Percentiles rank a stretch among this genome's conserved stretches.
Conservation (phyloP, 2,797 vertebrate species). For the Micropoecilia bifurca region DNA sequence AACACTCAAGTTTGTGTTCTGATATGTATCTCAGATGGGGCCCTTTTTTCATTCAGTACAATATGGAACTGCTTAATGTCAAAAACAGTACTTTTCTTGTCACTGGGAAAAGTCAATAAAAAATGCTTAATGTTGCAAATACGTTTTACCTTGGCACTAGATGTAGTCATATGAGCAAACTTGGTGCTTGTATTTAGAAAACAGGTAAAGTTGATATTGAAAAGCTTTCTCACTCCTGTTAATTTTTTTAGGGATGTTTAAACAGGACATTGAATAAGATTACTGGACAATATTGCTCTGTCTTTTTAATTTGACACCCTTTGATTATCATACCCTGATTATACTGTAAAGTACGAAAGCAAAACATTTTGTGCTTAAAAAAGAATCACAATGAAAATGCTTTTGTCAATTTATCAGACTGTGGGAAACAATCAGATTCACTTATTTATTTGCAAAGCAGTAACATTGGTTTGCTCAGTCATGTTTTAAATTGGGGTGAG, state of each 20-base stretch:
- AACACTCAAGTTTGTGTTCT: not conserved
- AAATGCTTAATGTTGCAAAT: not conserved
- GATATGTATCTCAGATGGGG: not conserved
- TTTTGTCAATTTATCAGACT: too few relatives aligned
- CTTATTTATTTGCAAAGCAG: too few relatives aligned
- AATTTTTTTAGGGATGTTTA: not conserved
- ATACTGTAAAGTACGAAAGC: not conserved
- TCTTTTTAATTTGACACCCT: not conserved
- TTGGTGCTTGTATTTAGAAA: not conserved
- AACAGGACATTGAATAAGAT: not conserved
- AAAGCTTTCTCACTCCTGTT: too few relatives aligned
- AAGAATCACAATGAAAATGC: too few relatives aligned
- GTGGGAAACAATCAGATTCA: too few relatives aligned
- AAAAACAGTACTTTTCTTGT: not conserved
- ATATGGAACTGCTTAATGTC: not conserved
- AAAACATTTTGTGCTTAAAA: too few relatives aligned
- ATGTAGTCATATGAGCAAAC: not conserved
- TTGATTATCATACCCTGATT: not conserved
- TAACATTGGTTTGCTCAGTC: not conserved
- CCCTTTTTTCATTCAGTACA: not conserved
- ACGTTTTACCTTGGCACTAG: not conserved
- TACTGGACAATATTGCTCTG: not conserved
- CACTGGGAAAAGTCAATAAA: not conserved
- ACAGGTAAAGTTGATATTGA: not conserved
- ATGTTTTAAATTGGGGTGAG: not conserved